These are phyloP conservation scores for Bombus balteatus DNA, from an alignment of 1,140 invertebrate species.

Conservation along the genomic window DNA sequence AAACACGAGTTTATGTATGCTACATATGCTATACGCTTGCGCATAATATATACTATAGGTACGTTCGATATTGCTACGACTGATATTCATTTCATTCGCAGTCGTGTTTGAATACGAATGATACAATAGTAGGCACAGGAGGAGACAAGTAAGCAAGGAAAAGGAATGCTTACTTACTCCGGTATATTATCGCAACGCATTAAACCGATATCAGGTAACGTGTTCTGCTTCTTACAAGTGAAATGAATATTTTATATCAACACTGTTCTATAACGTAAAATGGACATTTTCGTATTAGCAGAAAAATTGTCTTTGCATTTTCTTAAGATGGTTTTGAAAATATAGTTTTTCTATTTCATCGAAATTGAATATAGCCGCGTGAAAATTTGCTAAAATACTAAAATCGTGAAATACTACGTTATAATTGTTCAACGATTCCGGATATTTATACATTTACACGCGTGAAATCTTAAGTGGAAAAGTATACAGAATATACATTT, in stretches of 20 bases:
- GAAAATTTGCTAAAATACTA: no score
- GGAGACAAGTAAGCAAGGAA: not conserved
- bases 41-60: not conserved
- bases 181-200: not conserved
- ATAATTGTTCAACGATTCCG: no score
- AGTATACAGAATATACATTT: no score
- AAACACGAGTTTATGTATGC: not conserved
- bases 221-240: not conserved
- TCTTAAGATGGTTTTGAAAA: no score
- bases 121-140: not conserved
- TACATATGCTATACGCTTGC: not conserved
- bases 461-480: no score
- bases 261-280: not conserved
- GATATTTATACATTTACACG: no score
- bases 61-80: conserved; percentile 1
- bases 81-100: not conserved
- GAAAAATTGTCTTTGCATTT: no score
- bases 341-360: no score
- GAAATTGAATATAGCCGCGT: no score
- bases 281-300: not conserved
- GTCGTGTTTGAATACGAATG: not conserved
- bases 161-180: not conserved
- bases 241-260: not conserved
- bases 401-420: no score
- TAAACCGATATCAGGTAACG: not conserved